Evolutionary conservation across 2,888 invertebrate species (phyloP).

Genomic region (Ligdia adustata): DNA sequence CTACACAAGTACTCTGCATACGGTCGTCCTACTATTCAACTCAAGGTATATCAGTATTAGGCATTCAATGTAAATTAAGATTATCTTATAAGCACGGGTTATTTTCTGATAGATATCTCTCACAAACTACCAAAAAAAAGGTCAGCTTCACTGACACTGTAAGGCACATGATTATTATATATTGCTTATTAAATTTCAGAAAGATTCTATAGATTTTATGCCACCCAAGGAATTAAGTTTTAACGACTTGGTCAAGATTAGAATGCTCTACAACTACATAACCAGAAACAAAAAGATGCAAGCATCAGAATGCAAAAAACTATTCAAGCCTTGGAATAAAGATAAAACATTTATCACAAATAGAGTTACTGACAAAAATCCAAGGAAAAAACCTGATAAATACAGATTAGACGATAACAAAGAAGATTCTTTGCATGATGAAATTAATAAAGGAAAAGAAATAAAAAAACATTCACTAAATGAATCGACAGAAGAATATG

Average conservation of each 20-base stretch:
- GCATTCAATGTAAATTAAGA: too few relatives aligned
- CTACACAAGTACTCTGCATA: constrained; percentile 54
- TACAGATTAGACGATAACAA: background rate
- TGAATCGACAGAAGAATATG: background rate
- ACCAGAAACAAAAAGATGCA: constrained; percentile 39
- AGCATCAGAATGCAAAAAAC: constrained; percentile 50
- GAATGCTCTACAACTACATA: constrained; percentile 60
- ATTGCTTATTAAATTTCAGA: constrained; percentile 13
- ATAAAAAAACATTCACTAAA: background rate
- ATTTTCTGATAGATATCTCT: too few relatives aligned
- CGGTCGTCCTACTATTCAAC: constrained; percentile 55
- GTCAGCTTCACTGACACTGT: too few relatives aligned
- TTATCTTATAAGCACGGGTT: too few relatives aligned
- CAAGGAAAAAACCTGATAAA: background rate
- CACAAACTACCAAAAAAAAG: too few relatives aligned
- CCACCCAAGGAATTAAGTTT: constrained; percentile 41
- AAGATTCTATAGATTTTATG: constrained; percentile 2
- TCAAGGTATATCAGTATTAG: constrained; percentile 45
- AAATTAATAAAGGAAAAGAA: background rate
- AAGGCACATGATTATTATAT: too few relatives aligned
- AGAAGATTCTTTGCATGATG: background rate
- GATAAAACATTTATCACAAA: constrained; percentile 28
- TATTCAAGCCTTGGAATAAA: constrained; percentile 50
- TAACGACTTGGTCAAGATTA: constrained; percentile 57
- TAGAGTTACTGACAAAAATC: background rate